These are phyloP conservation scores for Athalia cordata DNA, from an alignment of 2,888 invertebrate species.

Conservation along the genomic window DNA sequence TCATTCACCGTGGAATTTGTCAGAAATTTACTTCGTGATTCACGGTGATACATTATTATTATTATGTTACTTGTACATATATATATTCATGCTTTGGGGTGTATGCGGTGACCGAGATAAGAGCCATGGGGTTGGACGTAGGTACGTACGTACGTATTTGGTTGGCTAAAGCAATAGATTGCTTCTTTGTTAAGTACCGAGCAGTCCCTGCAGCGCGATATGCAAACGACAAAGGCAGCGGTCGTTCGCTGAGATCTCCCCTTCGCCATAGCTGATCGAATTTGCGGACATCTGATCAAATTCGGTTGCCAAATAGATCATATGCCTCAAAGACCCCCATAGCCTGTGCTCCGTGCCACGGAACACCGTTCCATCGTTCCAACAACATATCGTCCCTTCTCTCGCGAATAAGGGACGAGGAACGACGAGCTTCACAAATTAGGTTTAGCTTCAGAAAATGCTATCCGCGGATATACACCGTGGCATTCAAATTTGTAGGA, in stretches of 20 bases:
- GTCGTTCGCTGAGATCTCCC: slow-evolving; percentile 28
- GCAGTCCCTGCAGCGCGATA: slow-evolving; percentile 22
- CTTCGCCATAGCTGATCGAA: slow-evolving; percentile 31
- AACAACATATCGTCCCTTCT: slow-evolving; percentile 45
- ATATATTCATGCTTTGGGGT: too few relatives aligned
- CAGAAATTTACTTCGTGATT: too few relatives aligned
- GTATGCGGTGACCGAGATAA: too few relatives aligned
- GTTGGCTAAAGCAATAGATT: slow-evolving; percentile 41
- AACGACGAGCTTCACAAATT: slow-evolving; percentile 48
- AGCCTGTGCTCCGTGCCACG: too few relatives aligned
- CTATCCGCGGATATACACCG: not conserved
- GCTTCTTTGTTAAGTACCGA: slow-evolving; percentile 41
- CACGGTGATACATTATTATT: too few relatives aligned
- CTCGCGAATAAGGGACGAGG: slow-evolving; percentile 46
- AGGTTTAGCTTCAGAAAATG: not conserved
- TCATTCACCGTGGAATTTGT: too few relatives aligned
- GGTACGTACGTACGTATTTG: not conserved
- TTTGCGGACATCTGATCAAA: slow-evolving; percentile 46
- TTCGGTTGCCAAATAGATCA: slow-evolving; percentile 45
- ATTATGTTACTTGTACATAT: too few relatives aligned
- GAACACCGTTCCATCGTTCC: slow-evolving; percentile 47
- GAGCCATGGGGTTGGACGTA: not conserved
- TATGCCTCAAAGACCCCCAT: slow-evolving; percentile 39
- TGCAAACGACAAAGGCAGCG: slow-evolving; percentile 46
- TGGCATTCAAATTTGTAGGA: slow-evolving; percentile 18